These are phyloP conservation scores for Stylophora pistillata DNA, from an alignment of 64 coral and sea anemone genomes.

Conservation along the genomic window DNA sequence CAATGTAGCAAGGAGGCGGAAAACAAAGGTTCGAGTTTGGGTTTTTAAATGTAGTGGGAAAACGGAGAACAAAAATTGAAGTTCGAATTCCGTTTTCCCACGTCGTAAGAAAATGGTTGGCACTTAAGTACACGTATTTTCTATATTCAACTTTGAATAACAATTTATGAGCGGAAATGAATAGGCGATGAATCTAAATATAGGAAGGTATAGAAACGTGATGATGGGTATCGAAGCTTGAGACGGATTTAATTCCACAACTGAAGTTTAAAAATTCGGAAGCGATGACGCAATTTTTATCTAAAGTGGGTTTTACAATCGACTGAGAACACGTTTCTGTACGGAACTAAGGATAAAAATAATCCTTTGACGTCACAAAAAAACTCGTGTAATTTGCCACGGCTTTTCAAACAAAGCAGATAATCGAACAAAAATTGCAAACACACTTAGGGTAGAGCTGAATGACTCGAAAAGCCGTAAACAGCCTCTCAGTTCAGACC, in stretches of 20 bases:
- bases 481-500: background rate
- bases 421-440: background rate
- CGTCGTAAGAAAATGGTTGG: too few relatives aligned
- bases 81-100: too few relatives aligned
- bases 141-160: too few relatives aligned
- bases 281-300: background rate
- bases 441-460: background rate
- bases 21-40: too few relatives aligned
- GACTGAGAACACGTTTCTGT: slow-evolving; percentile 1
- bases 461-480: background rate
- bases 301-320: slow-evolving; percentile 17
- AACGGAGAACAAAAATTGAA: too few relatives aligned
- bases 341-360: slow-evolving; percentile 8
- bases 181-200: too few relatives aligned
- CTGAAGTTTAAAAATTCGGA: background rate
- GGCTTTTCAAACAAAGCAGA: background rate
- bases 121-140: too few relatives aligned
- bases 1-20: too few relatives aligned
- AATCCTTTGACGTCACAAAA: slow-evolving; percentile 9
- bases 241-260: background rate
- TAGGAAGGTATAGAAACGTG: too few relatives aligned
- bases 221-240: too few relatives aligned
- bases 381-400: background rate
- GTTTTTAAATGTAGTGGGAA: too few relatives aligned
- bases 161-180: too few relatives aligned